Conservation (phyloP, 2,888 invertebrate species). For the Alitta virens region DNA sequence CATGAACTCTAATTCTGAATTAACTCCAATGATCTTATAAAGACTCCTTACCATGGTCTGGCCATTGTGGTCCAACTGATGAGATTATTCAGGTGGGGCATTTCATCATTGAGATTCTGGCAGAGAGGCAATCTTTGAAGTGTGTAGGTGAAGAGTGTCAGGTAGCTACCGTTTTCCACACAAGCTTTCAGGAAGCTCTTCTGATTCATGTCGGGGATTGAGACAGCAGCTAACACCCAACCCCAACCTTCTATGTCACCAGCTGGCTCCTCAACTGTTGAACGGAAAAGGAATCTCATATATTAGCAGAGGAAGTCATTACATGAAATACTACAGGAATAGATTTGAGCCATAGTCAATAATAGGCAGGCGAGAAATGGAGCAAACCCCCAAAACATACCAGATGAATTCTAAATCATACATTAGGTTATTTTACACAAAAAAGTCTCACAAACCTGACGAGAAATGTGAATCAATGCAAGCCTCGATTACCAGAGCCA, state of each 20-base stretch:
- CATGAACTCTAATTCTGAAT: too few relatives aligned
- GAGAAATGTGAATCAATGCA: slow-evolving; percentile 47
- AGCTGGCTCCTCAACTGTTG: neutral
- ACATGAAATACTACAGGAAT: too few relatives aligned
- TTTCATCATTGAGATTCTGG: slow-evolving; percentile 39
- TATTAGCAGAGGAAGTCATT: too few relatives aligned
- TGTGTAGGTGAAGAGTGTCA: slow-evolving; percentile 43
- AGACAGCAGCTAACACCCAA: slow-evolving; percentile 40
- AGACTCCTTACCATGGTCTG: slow-evolving; percentile 39
- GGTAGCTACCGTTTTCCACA: slow-evolving; percentile 42
- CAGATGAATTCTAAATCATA: neutral
- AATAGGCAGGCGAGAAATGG: too few relatives aligned
- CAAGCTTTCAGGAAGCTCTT: slow-evolving; percentile 42
- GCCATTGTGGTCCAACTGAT: slow-evolving; percentile 43
- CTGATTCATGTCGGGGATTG: slow-evolving; percentile 47
- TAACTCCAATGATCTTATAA: too few relatives aligned
- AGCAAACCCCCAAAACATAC: neutral
- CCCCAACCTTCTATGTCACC: slow-evolving; percentile 36
- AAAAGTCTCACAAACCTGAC: slow-evolving; percentile 2
- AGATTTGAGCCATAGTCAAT: too few relatives aligned
- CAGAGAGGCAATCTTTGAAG: slow-evolving; percentile 45
- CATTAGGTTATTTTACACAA: neutral
- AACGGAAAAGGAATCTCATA: too few relatives aligned
- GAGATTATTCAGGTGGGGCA: slow-evolving; percentile 36
- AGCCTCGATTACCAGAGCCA: slow-evolving; percentile 46